Conservation (phyloP, 2,888 invertebrate genomes). For the Microplitis manilae region DNA sequence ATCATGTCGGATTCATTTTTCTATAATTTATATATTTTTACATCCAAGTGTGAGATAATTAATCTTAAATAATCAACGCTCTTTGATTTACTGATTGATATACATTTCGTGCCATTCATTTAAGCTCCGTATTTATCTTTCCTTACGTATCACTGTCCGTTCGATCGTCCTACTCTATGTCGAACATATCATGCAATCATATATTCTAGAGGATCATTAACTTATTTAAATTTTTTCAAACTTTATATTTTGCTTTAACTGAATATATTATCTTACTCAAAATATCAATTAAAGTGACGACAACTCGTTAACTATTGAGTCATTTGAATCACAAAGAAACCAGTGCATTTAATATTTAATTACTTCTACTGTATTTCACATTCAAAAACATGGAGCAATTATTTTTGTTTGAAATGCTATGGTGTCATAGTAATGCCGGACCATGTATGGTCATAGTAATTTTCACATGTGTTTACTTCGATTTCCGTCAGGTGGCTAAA, state of each 20-base stretch:
- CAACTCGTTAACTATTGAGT: no score
- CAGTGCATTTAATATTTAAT: no score
- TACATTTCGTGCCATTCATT: slow-evolving; percentile 12
- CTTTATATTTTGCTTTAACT: slow-evolving; percentile 26
- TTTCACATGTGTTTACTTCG: no score
- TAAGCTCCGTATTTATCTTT: slow-evolving; percentile 8
- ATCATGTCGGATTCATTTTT: neutral
- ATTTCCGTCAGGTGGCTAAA: no score
- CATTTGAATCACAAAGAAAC: no score
- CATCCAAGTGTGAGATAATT: slow-evolving; percentile 14
- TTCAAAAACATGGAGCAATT: no score
- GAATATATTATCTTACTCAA: slow-evolving; percentile 31
- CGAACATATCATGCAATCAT: slow-evolving; percentile 27
- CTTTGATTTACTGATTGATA: slow-evolving; percentile 24
- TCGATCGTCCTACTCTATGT: slow-evolving; percentile 36
- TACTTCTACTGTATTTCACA: no score
- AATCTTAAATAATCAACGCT: slow-evolving; percentile 14
- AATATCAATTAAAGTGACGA: slow-evolving; percentile 57
- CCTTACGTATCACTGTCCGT: slow-evolving; percentile 27
- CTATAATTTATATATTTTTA: neutral
- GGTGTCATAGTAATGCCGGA: no score
- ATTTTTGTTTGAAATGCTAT: no score
- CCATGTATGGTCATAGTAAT: no score
- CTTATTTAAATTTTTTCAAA: slow-evolving; percentile 25
- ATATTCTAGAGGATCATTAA: slow-evolving; percentile 40